Base-by-base conservation (phyloP, 1,140 invertebrate genomes). In the Sinonovacula constricta region DNA sequence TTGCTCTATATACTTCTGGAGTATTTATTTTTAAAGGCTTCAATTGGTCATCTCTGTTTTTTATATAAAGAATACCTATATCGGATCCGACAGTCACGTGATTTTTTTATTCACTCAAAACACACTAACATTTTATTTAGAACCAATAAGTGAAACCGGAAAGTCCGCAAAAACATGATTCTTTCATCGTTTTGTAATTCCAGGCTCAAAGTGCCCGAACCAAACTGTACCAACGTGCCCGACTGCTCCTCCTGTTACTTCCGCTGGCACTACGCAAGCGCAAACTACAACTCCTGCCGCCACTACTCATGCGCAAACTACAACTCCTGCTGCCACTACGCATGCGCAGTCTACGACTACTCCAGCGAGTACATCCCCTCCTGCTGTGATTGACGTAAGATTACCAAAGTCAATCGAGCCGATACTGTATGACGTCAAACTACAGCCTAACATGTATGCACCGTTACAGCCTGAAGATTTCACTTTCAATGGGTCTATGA, bases 401-500 rank as follows among this genome's bases (percentile, higher is more conserved):
- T 79, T 91, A 15, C 91, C 90, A 0, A 79, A 57, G 14, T 77
- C 79, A 14, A 36, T 91, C 12, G 53, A 87, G 12, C 90, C 91
- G 0, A 53, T 85, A 24, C 77, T 88, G 51, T 91, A 91, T 66
- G 83, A 86, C 14, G 81, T 91, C 7, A 85, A 88, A 74, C 82
- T 91, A 5, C 85, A 87, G 57, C 90, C 91, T 7, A 81, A 87
- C 72, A 89, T 91, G 79, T 89, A 90, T 75, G 57, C 53, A 18
- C 68, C 54, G n/a, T 76, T 84, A 22, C 68, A 82, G 14, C 83
- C 88, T 1, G 60, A 79, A 31, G 63, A 81, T 0, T 92, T 91
- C 18, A 93, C 91, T 10, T 97, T 96, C 86, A 88, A 91, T 70
- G 96, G 96, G 1, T 92, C 90, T 39, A 95, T 96, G 0, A 93